These are phyloP conservation scores for Chrysolina haemoptera DNA, from an alignment of 2,888 invertebrate species.

Conservation along the genomic window DNA sequence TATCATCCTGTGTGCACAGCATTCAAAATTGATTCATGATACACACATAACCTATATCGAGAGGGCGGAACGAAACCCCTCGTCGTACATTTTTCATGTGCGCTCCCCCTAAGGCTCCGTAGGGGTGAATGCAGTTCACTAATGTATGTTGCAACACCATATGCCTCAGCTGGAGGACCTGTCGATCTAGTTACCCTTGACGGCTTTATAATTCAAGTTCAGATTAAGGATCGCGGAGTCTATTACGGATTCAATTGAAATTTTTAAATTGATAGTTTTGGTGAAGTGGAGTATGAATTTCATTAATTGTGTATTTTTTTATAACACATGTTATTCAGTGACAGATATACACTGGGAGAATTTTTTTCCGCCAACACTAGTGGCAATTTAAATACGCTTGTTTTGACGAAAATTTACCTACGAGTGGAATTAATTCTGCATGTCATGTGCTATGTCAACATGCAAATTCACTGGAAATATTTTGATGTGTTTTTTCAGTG, in stretches of 20 bases:
- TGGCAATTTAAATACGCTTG: too few relatives aligned
- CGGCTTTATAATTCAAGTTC: constrained; percentile 56
- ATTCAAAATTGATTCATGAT: constrained; percentile 39
- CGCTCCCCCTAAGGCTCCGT: constrained; percentile 60
- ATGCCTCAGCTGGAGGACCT: constrained; percentile 64
- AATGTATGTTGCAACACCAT: constrained; percentile 69
- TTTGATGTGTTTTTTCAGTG: too few relatives aligned
- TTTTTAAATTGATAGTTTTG: not conserved
- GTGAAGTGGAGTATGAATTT: not conserved
- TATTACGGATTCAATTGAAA: constrained; percentile 5
- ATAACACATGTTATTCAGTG: too few relatives aligned
- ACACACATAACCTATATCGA: constrained; percentile 63
- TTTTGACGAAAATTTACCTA: too few relatives aligned
- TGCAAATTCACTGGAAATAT: too few relatives aligned
- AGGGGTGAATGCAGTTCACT: constrained; percentile 65
- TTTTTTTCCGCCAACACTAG: too few relatives aligned
- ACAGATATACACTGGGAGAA: too few relatives aligned
- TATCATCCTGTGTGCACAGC: constrained; percentile 17
- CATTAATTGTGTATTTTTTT: too few relatives aligned
- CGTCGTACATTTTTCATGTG: constrained; percentile 66
- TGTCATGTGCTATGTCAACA: too few relatives aligned
- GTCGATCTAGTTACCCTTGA: constrained; percentile 62
- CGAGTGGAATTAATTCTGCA: too few relatives aligned
- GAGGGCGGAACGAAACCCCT: constrained; percentile 62
- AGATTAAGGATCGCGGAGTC: constrained; percentile 9